A percentile compares a stretch with the other conserved stretches of the same genome.
phyloP scores from a whole-genome alignment of 2,888 invertebrate species.

The Clusia tigrina region DNA sequence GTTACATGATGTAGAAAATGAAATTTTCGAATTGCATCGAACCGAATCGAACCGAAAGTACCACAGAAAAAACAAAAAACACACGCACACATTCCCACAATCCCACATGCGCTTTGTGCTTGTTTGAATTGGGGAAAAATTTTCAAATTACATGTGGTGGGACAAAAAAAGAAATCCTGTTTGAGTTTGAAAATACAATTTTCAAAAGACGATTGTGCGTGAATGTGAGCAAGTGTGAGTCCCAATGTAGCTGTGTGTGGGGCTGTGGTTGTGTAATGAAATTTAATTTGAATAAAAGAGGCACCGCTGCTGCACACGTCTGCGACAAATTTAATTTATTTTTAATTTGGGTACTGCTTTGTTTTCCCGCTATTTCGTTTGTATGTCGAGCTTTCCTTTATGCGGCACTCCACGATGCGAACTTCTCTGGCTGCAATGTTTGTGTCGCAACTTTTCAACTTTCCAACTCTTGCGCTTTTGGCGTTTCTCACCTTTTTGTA shows the following conservation, averaged over 20 bases:
- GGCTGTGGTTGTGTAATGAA: background rate
- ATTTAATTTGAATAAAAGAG: background rate
- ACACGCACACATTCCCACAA: background rate
- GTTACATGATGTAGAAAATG: conserved; percentile 26
- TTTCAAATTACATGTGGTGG: background rate
- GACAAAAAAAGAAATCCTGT: conserved; percentile 9
- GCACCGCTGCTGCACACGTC: background rate
- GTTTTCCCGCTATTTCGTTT: background rate
- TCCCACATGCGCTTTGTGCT: background rate
- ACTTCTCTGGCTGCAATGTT: background rate
- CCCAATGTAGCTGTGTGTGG: background rate
- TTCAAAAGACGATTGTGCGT: background rate
- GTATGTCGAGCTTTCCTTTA: too few relatives aligned
- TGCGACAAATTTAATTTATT: conserved; percentile 5
- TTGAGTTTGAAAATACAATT: conserved; percentile 19
- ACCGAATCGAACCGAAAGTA: conserved; percentile 7
- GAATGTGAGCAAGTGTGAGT: background rate
- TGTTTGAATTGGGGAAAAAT: conserved; percentile 7
- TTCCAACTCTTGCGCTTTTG: conserved; percentile 11
- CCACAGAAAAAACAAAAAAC: background rate
- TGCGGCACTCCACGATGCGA: background rate
- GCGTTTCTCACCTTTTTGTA: background rate
- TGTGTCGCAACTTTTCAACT: background rate
- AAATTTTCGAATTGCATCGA: conserved; percentile 22
- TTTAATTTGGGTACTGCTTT: conserved; percentile 4